Percentiles rank a stretch among this genome's conserved stretches.
These are phyloP conservation scores for Erynnis tages DNA, from an alignment of 2,888 invertebrate genomes.

Conservation along the genomic window DNA sequence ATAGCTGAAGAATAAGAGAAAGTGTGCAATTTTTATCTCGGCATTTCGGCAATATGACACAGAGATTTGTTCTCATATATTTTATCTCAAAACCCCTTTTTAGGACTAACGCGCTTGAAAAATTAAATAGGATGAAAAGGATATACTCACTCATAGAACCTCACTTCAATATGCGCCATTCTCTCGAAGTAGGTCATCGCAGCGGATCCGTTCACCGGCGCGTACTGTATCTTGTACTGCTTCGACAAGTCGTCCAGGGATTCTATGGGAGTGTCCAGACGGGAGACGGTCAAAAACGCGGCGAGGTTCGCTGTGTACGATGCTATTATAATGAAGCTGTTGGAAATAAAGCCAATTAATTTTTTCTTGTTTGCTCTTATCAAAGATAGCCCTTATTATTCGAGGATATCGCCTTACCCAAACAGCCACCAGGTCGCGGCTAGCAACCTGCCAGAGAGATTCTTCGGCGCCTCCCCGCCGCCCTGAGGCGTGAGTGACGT, in stretches of 20 bases:
- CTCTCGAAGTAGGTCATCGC: slow-evolving; percentile 97
- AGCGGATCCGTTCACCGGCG: slow-evolving; percentile 92
- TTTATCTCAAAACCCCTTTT: too few relatives aligned
- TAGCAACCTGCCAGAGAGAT: slow-evolving; percentile 95
- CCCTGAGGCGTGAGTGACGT: slow-evolving; percentile 97
- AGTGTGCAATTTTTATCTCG: too few relatives aligned
- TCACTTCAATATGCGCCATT: slow-evolving; percentile 97
- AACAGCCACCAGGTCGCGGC: slow-evolving; percentile 99
- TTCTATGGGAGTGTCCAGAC: slow-evolving; percentile 95
- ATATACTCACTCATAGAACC: slow-evolving; percentile 94
- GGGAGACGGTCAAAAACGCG: slow-evolving; percentile 96
- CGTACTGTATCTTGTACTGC: slow-evolving; percentile 97
- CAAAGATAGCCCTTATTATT: neutral
- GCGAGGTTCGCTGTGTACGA: slow-evolving; percentile 99
- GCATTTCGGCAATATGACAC: too few relatives aligned
- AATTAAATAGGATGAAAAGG: too few relatives aligned
- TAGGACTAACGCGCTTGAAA: too few relatives aligned
- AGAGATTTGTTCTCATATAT: too few relatives aligned
- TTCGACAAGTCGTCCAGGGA: slow-evolving; percentile 96
- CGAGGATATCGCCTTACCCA: slow-evolving; percentile 76
- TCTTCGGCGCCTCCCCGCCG: slow-evolving; percentile 97
- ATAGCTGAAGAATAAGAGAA: too few relatives aligned
- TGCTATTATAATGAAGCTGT: slow-evolving; percentile 97
- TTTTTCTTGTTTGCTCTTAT: neutral
- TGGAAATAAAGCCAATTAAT: too few relatives aligned